These are phyloP conservation scores for Netelia melanura DNA, from an alignment of 2,888 invertebrate species.

Conservation along the genomic window DNA sequence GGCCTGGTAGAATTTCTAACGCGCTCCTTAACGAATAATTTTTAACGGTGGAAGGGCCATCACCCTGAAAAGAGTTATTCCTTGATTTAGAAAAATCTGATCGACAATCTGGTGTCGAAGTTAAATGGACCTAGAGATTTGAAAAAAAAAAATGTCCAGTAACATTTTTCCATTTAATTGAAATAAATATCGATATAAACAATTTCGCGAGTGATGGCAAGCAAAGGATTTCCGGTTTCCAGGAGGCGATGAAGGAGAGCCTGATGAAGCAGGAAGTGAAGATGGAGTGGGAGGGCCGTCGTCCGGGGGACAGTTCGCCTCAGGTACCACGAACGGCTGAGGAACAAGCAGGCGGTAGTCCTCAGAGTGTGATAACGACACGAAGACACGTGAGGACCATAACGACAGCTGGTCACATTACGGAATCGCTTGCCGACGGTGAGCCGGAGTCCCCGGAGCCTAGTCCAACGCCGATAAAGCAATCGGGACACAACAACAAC, in stretches of 20 bases:
- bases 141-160: neutral
- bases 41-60: neutral
- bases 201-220: constrained; percentile 4
- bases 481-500: constrained; percentile 53
- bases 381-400: constrained; percentile 87
- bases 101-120: no score
- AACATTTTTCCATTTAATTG: no score
- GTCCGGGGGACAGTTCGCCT: constrained; percentile 74
- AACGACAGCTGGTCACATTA: constrained; percentile 88
- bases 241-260: constrained; percentile 83
- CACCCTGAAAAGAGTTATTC: no score
- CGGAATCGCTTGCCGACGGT: constrained; percentile 79
- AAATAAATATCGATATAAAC: constrained; percentile 6
- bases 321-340: constrained; percentile 74
- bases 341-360: constrained; percentile 76
- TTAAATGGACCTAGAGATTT: neutral
- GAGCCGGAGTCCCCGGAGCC: constrained; percentile 78
- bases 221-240: constrained; percentile 53
- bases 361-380: constrained; percentile 86
- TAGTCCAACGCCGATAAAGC: constrained; percentile 66
- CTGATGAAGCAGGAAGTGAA: constrained; percentile 81
- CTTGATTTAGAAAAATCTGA: no score
- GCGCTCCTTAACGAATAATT: neutral
- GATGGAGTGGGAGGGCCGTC: constrained; percentile 81
- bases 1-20: neutral